A percentile compares a stretch with the other conserved stretches of the same genome.
Conservation (phyloP, 2,797 vertebrate genomes). For the Amblyraja radiata region DNA sequence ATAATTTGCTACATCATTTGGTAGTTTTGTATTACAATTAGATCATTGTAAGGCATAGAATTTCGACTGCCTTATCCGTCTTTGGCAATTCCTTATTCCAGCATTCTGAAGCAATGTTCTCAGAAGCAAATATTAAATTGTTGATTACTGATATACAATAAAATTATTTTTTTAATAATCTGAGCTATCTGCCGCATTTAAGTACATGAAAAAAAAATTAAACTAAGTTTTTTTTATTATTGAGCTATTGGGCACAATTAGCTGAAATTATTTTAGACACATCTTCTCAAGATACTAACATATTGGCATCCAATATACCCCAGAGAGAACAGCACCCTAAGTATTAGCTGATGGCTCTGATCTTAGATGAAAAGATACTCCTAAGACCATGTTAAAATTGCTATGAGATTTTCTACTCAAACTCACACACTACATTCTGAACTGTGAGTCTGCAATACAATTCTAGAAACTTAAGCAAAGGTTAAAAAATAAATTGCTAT, state of each 20-base stretch:
- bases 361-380: not conserved
- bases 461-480: not conserved
- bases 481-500: not conserved
- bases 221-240: not conserved
- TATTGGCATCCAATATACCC: not conserved
- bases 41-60: not conserved
- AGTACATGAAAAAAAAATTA: not conserved
- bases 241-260: not conserved
- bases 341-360: not conserved
- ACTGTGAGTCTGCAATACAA: not conserved
- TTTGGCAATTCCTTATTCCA: not conserved
- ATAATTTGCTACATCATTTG: not conserved
- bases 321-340: not conserved
- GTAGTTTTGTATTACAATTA: not conserved
- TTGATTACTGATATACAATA: not conserved
- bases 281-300: not conserved
- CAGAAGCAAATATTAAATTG: not conserved
- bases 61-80: not conserved
- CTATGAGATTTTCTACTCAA: no score
- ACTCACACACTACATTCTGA: not conserved
- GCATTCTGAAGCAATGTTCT: not conserved
- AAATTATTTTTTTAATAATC: not conserved
- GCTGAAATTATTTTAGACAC: not conserved
- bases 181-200: not conserved
- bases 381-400: not conserved